These are phyloP conservation scores for Noctuana brunneofusca DNA, from an alignment of 2,888 invertebrate genomes.

Conservation along the genomic window DNA sequence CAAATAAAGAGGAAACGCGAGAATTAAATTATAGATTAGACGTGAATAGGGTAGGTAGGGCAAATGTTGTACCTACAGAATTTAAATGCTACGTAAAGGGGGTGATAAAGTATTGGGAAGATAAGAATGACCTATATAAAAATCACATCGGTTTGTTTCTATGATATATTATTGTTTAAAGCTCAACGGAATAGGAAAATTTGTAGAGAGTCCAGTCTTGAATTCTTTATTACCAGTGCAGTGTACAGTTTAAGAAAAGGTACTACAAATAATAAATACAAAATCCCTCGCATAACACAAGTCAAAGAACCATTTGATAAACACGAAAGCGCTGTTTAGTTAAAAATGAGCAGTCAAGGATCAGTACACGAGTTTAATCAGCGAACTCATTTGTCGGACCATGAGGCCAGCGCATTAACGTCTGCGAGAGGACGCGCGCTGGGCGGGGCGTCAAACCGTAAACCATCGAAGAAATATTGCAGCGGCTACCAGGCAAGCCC, in stretches of 20 bases:
- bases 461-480: slow-evolving; percentile 74
- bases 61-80: background rate
- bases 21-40: slow-evolving; percentile 2
- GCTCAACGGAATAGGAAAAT: too few relatives aligned
- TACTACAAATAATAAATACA: background rate
- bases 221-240: too few relatives aligned
- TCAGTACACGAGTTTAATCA: slow-evolving; percentile 68
- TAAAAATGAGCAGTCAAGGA: slow-evolving; percentile 51
- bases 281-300: background rate
- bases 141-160: too few relatives aligned
- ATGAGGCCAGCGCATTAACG: slow-evolving; percentile 54
- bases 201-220: too few relatives aligned
- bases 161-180: too few relatives aligned
- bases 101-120: too few relatives aligned
- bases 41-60: background rate
- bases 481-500: slow-evolving; percentile 71
- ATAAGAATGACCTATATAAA: too few relatives aligned
- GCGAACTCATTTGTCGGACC: slow-evolving; percentile 69
- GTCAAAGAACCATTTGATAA: background rate
- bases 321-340: background rate
- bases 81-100: too few relatives aligned
- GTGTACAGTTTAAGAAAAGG: too few relatives aligned
- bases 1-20: background rate
- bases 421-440: slow-evolving; percentile 52
- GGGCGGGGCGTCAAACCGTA: slow-evolving; percentile 69